These are phyloP conservation scores for Poicephalus gulielmi DNA, from an alignment of 2,113 vertebrate genomes.

Conservation along the genomic window DNA sequence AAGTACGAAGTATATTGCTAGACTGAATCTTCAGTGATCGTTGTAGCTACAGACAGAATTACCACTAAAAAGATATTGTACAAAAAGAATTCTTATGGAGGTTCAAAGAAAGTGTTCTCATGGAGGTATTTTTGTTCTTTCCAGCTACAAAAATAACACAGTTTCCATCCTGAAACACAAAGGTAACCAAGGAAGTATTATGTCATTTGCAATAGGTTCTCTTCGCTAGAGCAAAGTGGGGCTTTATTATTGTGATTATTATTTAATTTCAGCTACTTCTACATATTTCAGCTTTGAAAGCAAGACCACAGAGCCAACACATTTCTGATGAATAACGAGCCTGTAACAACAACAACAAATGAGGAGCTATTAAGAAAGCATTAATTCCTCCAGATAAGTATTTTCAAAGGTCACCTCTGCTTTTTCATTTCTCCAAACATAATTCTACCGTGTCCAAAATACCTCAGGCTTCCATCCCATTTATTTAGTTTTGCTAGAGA, in stretches of 20 bases:
- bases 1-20: neutral
- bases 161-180: neutral
- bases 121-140: neutral
- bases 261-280: neutral
- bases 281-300: constrained; percentile 22
- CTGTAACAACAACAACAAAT: constrained; percentile 22
- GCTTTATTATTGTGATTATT: neutral
- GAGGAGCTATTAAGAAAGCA: constrained; percentile 29
- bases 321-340: neutral
- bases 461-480: neutral
- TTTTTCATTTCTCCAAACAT: neutral
- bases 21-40: neutral
- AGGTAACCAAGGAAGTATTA: neutral
- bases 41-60: neutral
- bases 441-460: neutral
- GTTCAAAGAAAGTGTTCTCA: neutral
- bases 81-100: neutral
- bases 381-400: constrained; percentile 1
- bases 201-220: neutral
- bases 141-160: neutral
- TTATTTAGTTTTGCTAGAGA: neutral
- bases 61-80: neutral
- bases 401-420: constrained; percentile 49
- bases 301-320: neutral
- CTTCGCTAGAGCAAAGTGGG: neutral